Base-by-base conservation (phyloP, 2,797 vertebrate genomes). In the Cercopithecus diana region DNA sequence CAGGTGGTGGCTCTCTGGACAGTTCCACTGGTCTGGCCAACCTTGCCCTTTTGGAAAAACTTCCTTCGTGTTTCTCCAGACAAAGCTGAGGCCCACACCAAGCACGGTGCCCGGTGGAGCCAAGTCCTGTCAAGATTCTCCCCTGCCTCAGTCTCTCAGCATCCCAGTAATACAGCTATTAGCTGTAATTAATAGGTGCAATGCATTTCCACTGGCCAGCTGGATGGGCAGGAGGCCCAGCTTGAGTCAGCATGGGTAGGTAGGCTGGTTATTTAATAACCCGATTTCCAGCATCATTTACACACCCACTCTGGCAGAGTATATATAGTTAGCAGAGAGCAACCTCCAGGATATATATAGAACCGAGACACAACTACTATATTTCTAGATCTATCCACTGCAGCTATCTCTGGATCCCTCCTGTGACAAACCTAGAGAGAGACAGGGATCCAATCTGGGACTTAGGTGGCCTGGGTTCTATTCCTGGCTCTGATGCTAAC, bases 171-270 rank as follows among this genome's bases (percentile, higher is more conserved):
- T 98, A 95, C 79, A 84, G 97, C 97, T 98, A 98, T 98, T 98
- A 97, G 97, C 97, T 98, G 98, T 98, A 98, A 99, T 98, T 98
- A 98, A 98, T 98, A 98, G 98, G 98, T 98, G 98, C 98, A 97
- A 97, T 97, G 98, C 98, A 97, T 98, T 98, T 97, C 97, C 98
- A 98, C 84, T 98, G 98, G 98, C 98, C 98, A 98, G 98, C 98
- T 98, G 88, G 98, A 97, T 98, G 98, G 98, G 99, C 98, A 98
- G 98, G 98, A 98, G 97, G 98, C 98, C 89, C 73, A 97, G 97
- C 98, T 98, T 98, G 98, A 99, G 98, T 99, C 98, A 99, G 98
- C 98, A 98, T 14, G 94, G 97, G 96, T 96, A 98, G 98, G 98
- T 97, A 98, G 98, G 90, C 95, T 97, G 97, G 95, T 98, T 98